These are phyloP conservation scores for Zygaena filipendulae DNA, from an alignment of 2,888 invertebrate species.

Conservation along the genomic window DNA sequence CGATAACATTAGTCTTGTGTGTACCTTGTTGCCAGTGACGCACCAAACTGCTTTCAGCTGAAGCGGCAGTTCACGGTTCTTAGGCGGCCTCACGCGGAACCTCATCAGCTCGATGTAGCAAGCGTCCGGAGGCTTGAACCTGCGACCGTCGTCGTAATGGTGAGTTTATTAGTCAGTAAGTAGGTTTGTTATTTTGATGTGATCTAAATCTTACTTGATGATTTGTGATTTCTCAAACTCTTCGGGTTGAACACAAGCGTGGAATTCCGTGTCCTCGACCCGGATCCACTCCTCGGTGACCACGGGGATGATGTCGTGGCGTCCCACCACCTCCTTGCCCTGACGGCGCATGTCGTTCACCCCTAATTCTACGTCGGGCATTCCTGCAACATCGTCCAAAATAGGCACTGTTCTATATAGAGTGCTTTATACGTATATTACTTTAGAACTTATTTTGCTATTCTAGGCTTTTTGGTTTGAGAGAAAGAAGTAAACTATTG, in stretches of 20 bases:
- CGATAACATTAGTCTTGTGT: no score
- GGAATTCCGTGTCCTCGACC: slow-evolving; percentile 93
- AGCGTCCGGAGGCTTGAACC: slow-evolving; percentile 97
- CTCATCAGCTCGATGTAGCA: slow-evolving; percentile 97
- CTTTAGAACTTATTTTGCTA: no score
- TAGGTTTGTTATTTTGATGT: neutral
- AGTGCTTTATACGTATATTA: no score
- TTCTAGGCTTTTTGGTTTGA: no score
- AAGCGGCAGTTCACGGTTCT: slow-evolving; percentile 95
- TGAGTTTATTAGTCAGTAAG: no score
- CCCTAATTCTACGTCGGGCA: slow-evolving; percentile 97
- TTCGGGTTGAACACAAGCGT: slow-evolving; percentile 91
- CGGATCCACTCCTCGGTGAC: slow-evolving; percentile 99
- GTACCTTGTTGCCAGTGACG: slow-evolving; percentile 84
- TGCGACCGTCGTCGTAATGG: slow-evolving; percentile 34
- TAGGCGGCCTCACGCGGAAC: slow-evolving; percentile 94
- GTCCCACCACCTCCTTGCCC: slow-evolving; percentile 98
- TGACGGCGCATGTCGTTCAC: slow-evolving; percentile 97
- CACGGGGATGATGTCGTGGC: slow-evolving; percentile 98
- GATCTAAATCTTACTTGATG: slow-evolving; percentile 68
- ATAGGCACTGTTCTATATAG: no score
- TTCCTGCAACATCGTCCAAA: slow-evolving; percentile 68
- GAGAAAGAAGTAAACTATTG: no score
- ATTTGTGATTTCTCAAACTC: slow-evolving; percentile 88
- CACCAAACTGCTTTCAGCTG: slow-evolving; percentile 93